phyloP scores from a whole-genome alignment of 2,113 vertebrate species.

The Odontesthes bonariensis region DNA sequence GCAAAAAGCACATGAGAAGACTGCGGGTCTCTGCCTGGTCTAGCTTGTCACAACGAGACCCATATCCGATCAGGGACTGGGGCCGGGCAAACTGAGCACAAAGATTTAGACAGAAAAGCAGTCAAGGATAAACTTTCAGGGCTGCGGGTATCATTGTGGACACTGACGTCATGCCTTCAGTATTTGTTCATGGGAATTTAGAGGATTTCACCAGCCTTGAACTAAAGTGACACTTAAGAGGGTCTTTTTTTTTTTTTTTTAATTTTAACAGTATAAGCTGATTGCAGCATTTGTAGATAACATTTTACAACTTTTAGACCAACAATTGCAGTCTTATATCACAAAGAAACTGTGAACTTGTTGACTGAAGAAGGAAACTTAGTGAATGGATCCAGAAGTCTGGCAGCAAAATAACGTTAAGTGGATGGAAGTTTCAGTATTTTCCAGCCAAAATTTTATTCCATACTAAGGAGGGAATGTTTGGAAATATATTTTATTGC shows the following conservation, averaged over 20 bases:
- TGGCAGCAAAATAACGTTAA: background rate
- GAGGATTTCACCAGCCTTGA: too few species aligned
- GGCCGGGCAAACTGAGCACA: conserved; percentile 90
- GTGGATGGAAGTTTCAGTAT: background rate
- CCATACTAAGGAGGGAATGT: background rate
- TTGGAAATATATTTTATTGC: background rate
- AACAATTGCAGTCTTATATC: background rate
- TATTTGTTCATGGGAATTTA: too few species aligned
- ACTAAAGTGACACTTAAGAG: too few species aligned
- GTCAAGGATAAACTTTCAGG: background rate
- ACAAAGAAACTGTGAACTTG: background rate
- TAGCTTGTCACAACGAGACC: conserved; percentile 96
- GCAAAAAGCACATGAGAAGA: conserved; percentile 96
- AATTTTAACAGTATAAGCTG: conserved; percentile 2
- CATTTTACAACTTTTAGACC: background rate
- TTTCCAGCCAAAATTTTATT: background rate
- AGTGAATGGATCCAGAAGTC: background rate
- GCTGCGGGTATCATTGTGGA: too few species aligned
- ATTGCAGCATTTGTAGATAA: background rate
- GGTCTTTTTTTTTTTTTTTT: too few species aligned
- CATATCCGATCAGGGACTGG: conserved; percentile 94
- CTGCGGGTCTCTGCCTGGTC: conserved; percentile 97
- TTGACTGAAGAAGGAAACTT: too few species aligned
- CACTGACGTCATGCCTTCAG: too few species aligned
- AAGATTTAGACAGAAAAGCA: conserved; percentile 15